Conservation (phyloP, 2,113 vertebrate genomes). For the Apodemus speciosus region DNA sequence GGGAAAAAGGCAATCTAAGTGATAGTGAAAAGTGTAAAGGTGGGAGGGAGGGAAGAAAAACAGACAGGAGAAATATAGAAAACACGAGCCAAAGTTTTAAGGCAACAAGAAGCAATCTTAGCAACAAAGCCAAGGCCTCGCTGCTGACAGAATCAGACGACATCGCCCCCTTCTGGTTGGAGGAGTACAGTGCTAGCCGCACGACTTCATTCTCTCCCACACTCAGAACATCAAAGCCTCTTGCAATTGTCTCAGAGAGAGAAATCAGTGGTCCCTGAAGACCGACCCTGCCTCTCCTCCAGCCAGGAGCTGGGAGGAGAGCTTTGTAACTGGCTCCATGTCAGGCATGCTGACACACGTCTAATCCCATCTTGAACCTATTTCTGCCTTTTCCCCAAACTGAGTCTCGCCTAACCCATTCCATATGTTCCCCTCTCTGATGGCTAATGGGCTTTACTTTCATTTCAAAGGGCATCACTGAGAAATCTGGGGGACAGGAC, state of each 20-base stretch:
- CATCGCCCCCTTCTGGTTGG: conserved; percentile 70
- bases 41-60: conserved; percentile 17
- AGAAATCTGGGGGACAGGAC: conserved; percentile 46
- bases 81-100: conserved; percentile 37
- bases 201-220: neutral
- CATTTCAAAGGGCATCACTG: conserved; percentile 65
- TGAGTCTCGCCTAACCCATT: conserved; percentile 61
- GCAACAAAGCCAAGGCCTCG: neutral
- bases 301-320: neutral
- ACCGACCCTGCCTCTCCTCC: neutral
- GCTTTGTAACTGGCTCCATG: neutral
- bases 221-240: conserved; percentile 61
- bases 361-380: conserved; percentile 77
- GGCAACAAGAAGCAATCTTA: neutral
- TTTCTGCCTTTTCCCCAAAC: conserved; percentile 69
- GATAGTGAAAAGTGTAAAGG: conserved; percentile 16
- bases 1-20: neutral
- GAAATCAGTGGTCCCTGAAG: conserved; percentile 53
- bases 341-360: conserved; percentile 53
- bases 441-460: conserved; percentile 62
- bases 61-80: neutral
- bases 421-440: conserved; percentile 67
- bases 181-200: conserved; percentile 15
- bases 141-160: neutral
- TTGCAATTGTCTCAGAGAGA: conserved; percentile 63